These are phyloP conservation scores for Paraescarpia echinospica DNA, from an alignment of 1,140 invertebrate genomes.

Conservation along the genomic window DNA sequence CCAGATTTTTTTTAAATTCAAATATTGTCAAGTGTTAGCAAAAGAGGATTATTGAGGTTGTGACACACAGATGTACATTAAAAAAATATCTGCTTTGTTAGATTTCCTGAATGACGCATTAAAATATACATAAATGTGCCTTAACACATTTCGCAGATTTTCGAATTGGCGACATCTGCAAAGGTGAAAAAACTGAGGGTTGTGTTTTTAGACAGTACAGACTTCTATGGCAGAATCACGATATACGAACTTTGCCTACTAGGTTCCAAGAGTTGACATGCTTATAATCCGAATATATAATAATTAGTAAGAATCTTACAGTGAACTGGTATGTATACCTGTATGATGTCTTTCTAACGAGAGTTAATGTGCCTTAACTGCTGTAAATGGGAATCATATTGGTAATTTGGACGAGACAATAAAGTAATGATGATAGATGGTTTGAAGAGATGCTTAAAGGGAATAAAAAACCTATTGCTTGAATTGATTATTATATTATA, in stretches of 20 bases:
- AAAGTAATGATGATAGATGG: neutral
- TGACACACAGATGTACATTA: neutral
- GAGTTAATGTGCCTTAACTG: neutral
- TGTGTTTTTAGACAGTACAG: constrained; percentile 46
- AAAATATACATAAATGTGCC: neutral
- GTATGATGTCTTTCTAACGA: neutral
- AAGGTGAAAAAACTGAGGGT: constrained; percentile 34
- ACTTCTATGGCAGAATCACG: constrained; percentile 52
- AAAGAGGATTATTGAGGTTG: neutral
- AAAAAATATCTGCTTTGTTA: neutral
- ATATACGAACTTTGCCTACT: constrained; percentile 47
- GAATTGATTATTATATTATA: too few species aligned
- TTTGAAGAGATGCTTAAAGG: neutral
- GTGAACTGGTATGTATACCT: neutral
- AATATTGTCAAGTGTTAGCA: neutral
- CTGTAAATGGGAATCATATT: neutral
- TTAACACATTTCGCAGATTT: constrained; percentile 15
- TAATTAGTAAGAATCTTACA: neutral
- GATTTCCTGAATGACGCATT: constrained; percentile 16
- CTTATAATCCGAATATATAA: neutral
- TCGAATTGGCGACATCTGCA: constrained; percentile 8
- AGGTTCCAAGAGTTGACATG: constrained; percentile 25
- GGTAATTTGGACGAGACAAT: neutral
- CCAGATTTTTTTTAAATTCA: neutral
- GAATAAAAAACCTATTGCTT: too few species aligned